Percentiles rank a stretch among this genome's conserved stretches.
phyloP scores from a whole-genome alignment of 2,797 vertebrate genomes.

The Sparidentex hasta region DNA sequence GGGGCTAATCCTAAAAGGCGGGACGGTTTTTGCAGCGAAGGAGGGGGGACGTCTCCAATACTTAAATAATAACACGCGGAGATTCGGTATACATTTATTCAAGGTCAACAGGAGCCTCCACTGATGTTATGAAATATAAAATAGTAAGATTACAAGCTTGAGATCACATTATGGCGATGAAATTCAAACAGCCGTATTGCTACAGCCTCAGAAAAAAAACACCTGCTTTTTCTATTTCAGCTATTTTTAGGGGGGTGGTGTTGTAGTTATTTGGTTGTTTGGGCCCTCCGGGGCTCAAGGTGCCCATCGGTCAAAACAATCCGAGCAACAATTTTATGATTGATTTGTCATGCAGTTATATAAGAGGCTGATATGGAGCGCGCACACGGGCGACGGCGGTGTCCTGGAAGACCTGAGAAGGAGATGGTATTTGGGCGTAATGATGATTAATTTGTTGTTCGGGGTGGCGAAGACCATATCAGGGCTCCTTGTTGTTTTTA shows the following conservation, averaged over 20 bases:
- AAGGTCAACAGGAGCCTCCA: constrained; percentile 57
- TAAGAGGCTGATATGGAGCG: constrained; percentile 58
- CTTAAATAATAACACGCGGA: constrained; percentile 16
- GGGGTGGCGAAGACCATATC: constrained; percentile 23
- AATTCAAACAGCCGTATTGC: constrained; percentile 40
- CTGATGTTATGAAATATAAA: constrained; percentile 52
- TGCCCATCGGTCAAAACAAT: constrained; percentile 76
- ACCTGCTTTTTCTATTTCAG: constrained; percentile 49
- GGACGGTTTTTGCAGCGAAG: constrained; percentile 31
- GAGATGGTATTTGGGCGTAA: constrained; percentile 22
- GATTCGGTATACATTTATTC: constrained; percentile 38
- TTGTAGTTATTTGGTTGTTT: constrained; percentile 68
- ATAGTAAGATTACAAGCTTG: constrained; percentile 58
- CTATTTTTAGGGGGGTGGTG: constrained; percentile 56
- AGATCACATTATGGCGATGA: constrained; percentile 53
- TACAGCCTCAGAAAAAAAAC: constrained; percentile 1
- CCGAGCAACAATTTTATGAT: constrained; percentile 76
- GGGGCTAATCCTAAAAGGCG: constrained; percentile 57
- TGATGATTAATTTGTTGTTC: constrained; percentile 37
- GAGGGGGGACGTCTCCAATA: constrained; percentile 20
- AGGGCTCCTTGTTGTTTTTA: background rate
- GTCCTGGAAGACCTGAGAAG: constrained; percentile 44
- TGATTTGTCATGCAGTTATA: constrained; percentile 79
- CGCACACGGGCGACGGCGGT: background rate
- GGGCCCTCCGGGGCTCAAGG: constrained; percentile 68